Evolutionary conservation across 2,113 vertebrate species (phyloP), one percentile per base, ranked within the genome.

Genomic region (Mixornis gularis): DNA sequence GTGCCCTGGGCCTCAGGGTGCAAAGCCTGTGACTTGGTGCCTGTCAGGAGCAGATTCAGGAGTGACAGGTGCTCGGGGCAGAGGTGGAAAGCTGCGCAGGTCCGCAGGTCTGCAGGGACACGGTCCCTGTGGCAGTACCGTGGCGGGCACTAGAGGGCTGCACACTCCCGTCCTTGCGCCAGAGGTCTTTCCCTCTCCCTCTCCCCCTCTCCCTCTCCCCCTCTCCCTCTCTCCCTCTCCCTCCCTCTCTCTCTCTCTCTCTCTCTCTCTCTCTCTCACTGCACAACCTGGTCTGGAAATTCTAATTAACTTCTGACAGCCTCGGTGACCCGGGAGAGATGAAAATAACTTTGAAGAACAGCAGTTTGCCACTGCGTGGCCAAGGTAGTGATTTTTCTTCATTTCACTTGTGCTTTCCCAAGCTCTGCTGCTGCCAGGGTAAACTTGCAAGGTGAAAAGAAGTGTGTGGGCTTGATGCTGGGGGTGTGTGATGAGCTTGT

Each of bases 101-200:
- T 30, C 60, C 1, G 64, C 24, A 48, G 51, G 43, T 30, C 60
- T 17, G 36, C 52, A 6, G 56, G 78, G 38, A 10, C 25, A 0
- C 0, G 26, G 63, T 51, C 36, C 0, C 8, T 1, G 46, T 3
- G 60, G 12, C 24, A 2, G 53, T 0, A 12, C 40, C 7, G 2
- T 0, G 69, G 32, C 88, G 8, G 38, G 69, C 93, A 58, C 93
- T 94, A 95, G 94, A 89, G 89, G 93, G 94, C 95, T 85, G 93
- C 80, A 89, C 77, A 7, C 56, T 21, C 89, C 21, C 32, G 0
- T 19, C 24, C 3, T 7, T 60, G 48, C 69, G 60, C 3, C 40
- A 2, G 62, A 24, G 38, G 20, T 3, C 20, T 30, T 30, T 34
- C 38, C 10, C 62, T 44, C n/a, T n/a, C n/a, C n/a, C n/a, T n/a